Evolutionary conservation across 2,113 vertebrate genomes (phyloP), one percentile per base, ranked within the genome.

Genomic region (Bungarus multicinctus): DNA sequence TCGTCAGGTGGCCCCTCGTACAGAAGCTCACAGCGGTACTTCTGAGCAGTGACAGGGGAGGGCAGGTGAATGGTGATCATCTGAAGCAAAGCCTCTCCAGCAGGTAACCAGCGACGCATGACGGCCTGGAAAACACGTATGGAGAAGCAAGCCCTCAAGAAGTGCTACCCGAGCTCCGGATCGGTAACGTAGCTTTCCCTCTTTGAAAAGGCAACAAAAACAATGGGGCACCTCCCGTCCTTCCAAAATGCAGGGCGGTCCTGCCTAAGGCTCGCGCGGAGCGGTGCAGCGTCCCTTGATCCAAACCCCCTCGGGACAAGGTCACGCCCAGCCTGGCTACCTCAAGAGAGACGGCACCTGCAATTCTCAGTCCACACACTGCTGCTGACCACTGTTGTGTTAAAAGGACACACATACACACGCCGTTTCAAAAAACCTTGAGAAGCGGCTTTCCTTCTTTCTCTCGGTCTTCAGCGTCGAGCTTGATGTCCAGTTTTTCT

Each of bases 41-140:
- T 98, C 97, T 98, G 98, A 55, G 98, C 97, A 22, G 97, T 98
- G 55, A 98, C 98, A 0, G 98, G 98, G 11, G 98, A 98, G 52
- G 98, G 98, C 90, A 98, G 96, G 87, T 98, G 98, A 94, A 98
- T 98, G 92, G 98, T 97, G 93, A 98, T 98, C 98, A 98, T 98
- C 60, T 98, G 98, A 54, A 98, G 96, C 34, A 98, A 96, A 39
- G 98, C 98, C 4, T 98, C 98, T 91, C 98, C 98, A 20, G 98
- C 98, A 2, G 98, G 98, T 91, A 98, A 95, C 97, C 98, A 98
- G 92, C 96, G 95, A n/a, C 96, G 96, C 98, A 98, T 98, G 22
- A 98, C 97, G 2, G 98, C 97, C 94, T 97, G 91, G 27, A 55
- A 57, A 91, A 55, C n/a, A 43, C 11, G 89, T 11, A 90, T 0